These are phyloP conservation scores for Drosophila neonasuta DNA, from an alignment of 2,888 invertebrate species.

Conservation along the genomic window DNA sequence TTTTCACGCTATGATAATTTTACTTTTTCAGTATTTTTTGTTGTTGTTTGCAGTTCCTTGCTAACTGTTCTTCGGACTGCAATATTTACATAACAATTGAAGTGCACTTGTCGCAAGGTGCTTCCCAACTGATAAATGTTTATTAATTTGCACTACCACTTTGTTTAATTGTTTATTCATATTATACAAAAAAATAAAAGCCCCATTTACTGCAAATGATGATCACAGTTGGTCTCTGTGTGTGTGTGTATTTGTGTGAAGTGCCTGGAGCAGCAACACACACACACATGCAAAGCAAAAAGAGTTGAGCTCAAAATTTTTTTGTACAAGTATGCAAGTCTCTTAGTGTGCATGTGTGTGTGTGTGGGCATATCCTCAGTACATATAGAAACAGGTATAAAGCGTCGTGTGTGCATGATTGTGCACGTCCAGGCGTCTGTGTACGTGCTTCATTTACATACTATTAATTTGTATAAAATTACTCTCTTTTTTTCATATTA, in stretches of 20 bases:
- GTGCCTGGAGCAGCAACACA: background rate
- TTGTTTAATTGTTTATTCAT: conserved; percentile 14
- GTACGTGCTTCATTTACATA: conserved; percentile 43
- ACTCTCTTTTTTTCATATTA: conserved; percentile 27
- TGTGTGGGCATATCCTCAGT: conserved; percentile 16
- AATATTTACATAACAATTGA: conserved; percentile 6
- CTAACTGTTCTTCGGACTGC: background rate
- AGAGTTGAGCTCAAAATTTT: conserved; percentile 23
- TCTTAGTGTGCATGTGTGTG: background rate
- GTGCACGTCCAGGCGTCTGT: conserved; percentile 34
- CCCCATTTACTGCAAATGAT: conserved; percentile 25
- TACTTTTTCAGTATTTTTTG: background rate
- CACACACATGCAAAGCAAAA: conserved; percentile 9
- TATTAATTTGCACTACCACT: conserved; percentile 17
- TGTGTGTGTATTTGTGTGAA: conserved; percentile 3
- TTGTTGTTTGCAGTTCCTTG: background rate
- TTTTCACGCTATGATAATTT: background rate
- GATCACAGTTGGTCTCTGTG: background rate
- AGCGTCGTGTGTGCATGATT: conserved; percentile 19
- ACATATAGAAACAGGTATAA: conserved; percentile 5
- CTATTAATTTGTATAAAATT: conserved; percentile 30
- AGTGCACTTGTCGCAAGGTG: conserved; percentile 7
- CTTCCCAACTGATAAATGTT: conserved; percentile 14
- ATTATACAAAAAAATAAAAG: conserved; percentile 14
- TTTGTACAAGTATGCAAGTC: conserved; percentile 5